Evolutionary conservation across 2,113 vertebrate genomes (phyloP).

Genomic region (Heterotilapia buettikoferi): DNA sequence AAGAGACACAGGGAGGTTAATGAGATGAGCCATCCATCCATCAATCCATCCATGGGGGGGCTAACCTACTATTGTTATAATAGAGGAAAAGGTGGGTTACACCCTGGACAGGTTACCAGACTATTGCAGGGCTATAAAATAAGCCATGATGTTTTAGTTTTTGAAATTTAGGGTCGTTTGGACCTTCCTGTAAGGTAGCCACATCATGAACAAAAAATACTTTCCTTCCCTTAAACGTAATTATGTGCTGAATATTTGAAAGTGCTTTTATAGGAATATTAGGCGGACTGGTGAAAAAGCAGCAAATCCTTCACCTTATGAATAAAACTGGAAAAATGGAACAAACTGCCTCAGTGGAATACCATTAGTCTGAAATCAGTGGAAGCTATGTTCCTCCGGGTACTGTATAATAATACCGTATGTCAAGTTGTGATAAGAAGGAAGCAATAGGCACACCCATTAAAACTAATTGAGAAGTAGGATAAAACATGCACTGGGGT

Average conservation of each 20-base stretch:
- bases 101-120: not conserved
- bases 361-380: conserved; percentile 35
- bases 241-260: not conserved
- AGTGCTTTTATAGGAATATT: not conserved
- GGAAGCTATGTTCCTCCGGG: conserved; percentile 4
- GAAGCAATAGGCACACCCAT: conserved; percentile 12
- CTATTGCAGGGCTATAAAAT: not conserved
- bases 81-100: not conserved
- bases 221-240: not conserved
- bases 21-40: not conserved
- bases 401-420: conserved; percentile 13
- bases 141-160: not conserved
- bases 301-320: not conserved
- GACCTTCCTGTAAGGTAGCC: not conserved
- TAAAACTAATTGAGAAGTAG: conserved; percentile 42
- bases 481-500: not conserved
- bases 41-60: not conserved
- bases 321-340: conserved; percentile 29
- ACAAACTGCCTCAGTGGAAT: not conserved
- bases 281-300: not conserved
- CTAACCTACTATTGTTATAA: not conserved
- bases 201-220: not conserved
- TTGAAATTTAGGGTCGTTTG: not conserved
- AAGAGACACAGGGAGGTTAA: not conserved
- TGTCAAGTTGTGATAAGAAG: conserved; percentile 44